Conservation (phyloP, 2,797 vertebrate species). For the Enteromius thamalakanensis region DNA sequence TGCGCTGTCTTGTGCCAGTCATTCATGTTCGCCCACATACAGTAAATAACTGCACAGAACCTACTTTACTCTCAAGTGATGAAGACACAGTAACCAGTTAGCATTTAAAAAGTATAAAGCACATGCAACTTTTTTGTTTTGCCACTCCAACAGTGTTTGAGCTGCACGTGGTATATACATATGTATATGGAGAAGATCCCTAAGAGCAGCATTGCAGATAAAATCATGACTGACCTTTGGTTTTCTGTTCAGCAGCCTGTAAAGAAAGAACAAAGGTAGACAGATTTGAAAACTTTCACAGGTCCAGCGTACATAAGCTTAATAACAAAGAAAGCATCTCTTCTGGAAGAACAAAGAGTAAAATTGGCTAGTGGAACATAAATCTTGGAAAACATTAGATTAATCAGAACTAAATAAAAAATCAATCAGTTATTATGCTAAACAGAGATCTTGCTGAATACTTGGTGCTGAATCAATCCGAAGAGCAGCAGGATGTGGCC, state of each 20-base stretch:
- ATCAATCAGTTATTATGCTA: not conserved
- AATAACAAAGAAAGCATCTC: not conserved
- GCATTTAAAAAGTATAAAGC: not conserved
- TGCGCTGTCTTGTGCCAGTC: slow-evolving; percentile 13
- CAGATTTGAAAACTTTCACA: slow-evolving; percentile 19
- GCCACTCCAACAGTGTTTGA: not conserved
- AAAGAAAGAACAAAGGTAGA: slow-evolving; percentile 68
- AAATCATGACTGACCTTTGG: slow-evolving; percentile 91
- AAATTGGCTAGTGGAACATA: not conserved
- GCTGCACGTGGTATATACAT: not conserved
- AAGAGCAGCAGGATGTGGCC: not conserved
- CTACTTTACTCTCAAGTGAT: not conserved
- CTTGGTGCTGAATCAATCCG: not conserved
- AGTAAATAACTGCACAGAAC: not conserved
- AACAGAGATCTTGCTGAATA: not conserved
- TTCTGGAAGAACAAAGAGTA: not conserved
- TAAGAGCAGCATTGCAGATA: not conserved
- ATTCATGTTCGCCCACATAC: slow-evolving; percentile 15
- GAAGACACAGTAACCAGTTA: not conserved
- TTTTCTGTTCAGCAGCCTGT: slow-evolving; percentile 98
- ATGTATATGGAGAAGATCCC: not conserved
- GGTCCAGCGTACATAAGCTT: slow-evolving; percentile 2
- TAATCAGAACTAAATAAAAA: not conserved
- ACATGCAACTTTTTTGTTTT: not conserved
- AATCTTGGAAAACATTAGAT: not conserved